Conservation (phyloP, 2,888 invertebrate species). For the Leptinotarsa tumamoca region DNA sequence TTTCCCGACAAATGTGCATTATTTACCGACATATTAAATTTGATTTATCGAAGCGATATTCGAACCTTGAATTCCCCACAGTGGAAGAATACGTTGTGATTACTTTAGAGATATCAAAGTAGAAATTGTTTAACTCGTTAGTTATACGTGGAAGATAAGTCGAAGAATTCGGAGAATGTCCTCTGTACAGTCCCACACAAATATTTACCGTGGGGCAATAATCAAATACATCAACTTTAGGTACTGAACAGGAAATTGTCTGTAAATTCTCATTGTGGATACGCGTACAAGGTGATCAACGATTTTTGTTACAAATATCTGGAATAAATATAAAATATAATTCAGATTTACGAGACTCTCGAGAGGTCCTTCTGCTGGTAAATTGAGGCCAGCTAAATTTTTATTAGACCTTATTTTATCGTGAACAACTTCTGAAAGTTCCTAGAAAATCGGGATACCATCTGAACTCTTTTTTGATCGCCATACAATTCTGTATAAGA, state of each 20-base stretch:
- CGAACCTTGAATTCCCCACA: neutral
- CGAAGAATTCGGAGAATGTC: conserved; percentile 56
- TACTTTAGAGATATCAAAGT: conserved; percentile 20
- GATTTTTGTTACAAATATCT: neutral
- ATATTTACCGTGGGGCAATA: conserved; percentile 59
- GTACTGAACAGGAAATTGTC: conserved; percentile 54
- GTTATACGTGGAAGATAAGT: conserved; percentile 53
- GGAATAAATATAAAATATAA: too few relatives aligned
- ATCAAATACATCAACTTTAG: conserved; percentile 53
- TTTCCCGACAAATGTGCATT: too few relatives aligned
- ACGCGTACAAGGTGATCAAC: conserved; percentile 37
- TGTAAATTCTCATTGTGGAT: conserved; percentile 51
- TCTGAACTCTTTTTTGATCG: too few relatives aligned
- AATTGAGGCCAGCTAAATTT: too few relatives aligned
- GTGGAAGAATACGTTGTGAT: neutral
- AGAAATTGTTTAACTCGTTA: conserved; percentile 50
- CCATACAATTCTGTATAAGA: too few relatives aligned
- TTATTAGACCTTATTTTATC: too few relatives aligned
- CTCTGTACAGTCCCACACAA: conserved; percentile 55
- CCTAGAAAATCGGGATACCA: too few relatives aligned
- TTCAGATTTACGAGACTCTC: too few relatives aligned
- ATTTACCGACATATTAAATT: too few relatives aligned
- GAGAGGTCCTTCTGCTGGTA: too few relatives aligned
- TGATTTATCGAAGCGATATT: too few relatives aligned
- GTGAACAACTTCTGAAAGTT: too few relatives aligned